Base-by-base conservation (phyloP, 2,888 invertebrate species). In the Leptarthrus brevirostris region DNA sequence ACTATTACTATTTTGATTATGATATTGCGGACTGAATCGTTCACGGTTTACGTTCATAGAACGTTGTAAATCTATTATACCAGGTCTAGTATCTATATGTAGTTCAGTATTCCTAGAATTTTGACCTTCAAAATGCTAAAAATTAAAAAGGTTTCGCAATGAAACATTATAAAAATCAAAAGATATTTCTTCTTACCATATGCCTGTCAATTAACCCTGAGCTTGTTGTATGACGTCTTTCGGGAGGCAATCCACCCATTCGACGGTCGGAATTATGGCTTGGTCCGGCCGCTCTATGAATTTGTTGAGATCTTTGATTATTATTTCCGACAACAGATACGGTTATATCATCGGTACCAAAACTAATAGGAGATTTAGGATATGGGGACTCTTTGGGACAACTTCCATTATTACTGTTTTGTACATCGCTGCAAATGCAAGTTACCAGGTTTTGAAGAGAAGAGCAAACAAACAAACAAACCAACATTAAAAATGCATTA, bases 351-450 rank as follows among this genome's bases (percentile, higher is more conserved):
- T 75, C 75, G 58, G 75, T 72, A 75, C 74, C 76, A 76, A 74
- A 76, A 74, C 74, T 76, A 74, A 73, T 73, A 53, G 76, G 74
- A 72, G 76, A 74, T 76, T 76, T 76, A 71, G 76, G 76, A 73
- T 74, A 76, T 73, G 56, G 76, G 77, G 78, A 80, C 77, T 75
- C 76, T 75, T 75, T 77, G 69, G 77, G 81, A 83, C 82, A 82
- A 82, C 81, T 82, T 81, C 82, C 83, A 81, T 82, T 83, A 82
- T 83, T 84, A 84, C 81, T 83, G 83, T 82, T 83, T 83, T 84
- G 84, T 83, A 83, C 83, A 84, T 83, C 84, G 82, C 84, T 84
- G 83, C 76, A 76, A 76, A 76, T 76, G 76, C 76, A 76, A 74
- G 74, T 74, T 75, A 72, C 64, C 44, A 64, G 26, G 64, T 72